Conservation (phyloP, 2,888 invertebrate genomes). For the Chalcis sispes region DNA sequence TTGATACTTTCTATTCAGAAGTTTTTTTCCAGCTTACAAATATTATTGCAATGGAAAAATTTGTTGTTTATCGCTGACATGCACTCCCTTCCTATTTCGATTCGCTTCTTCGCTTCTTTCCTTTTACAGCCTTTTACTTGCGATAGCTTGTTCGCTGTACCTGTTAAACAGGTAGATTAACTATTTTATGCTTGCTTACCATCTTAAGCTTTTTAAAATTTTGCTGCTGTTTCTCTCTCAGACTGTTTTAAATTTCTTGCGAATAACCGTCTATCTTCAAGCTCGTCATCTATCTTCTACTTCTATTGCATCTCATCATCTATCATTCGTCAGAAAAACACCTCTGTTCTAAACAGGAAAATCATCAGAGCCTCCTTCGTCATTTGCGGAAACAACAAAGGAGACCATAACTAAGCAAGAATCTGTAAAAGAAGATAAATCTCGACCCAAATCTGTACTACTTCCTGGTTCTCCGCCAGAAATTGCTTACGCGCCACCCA, state of each 20-base stretch:
- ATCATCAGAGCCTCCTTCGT: conserved; percentile 72
- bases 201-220: conserved; percentile 50
- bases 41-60: conserved; percentile 53
- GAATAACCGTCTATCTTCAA: conserved; percentile 41
- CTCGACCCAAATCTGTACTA: conserved; percentile 74
- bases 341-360: conserved; percentile 70
- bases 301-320: conserved; percentile 57
- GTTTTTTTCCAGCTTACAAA: conserved; percentile 69
- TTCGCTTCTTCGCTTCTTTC: conserved; percentile 59
- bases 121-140: conserved; percentile 45
- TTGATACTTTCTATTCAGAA: conserved; percentile 61
- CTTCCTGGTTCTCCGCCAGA: conserved; percentile 80
- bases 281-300: conserved; percentile 27
- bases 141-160: conserved; percentile 52
- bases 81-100: conserved; percentile 61
- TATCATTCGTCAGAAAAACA: conserved; percentile 60
- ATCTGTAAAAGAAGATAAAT: conserved; percentile 57
- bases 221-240: conserved; percentile 49
- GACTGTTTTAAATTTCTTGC: conserved; percentile 13
- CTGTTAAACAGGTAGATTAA: conserved; percentile 53
- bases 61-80: neutral
- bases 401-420: conserved; percentile 57
- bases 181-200: conserved; percentile 56
- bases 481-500: conserved; percentile 77
- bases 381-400: conserved; percentile 67